Evolutionary conservation across 1,140 invertebrate genomes (phyloP), one percentile per base, ranked within the genome.

Genomic region (Diorhabda elongata): DNA sequence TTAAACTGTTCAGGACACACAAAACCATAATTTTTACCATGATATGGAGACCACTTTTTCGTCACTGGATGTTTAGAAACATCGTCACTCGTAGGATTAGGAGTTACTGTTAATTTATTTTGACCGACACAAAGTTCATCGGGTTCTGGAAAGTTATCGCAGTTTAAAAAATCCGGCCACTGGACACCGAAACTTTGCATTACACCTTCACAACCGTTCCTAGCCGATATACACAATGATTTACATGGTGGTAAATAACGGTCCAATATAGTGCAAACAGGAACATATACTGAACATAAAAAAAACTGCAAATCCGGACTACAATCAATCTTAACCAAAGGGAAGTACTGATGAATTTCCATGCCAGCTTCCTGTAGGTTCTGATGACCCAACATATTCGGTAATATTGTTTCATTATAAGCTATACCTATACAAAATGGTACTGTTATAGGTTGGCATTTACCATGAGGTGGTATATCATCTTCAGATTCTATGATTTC

Each of bases 401-500:
- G 97, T 90, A 98, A 95, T 67, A 98, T 97, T 1, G 97, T 99
- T 82, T 91, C 86, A 81, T 98, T 99, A 82, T 99, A 99, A 47
- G 87, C 88, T 66, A 98, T 92, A 76, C 97, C 91, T 81, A 90
- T 90, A 83, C 97, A 99, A 74, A 98, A 86, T 6, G 91, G 91
- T 68, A 98, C 95, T 3, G 90, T 95, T 69, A 98, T 97, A 2
- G 91, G 90, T 80, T 98, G 94, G 84, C 96, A 98, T 79, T 91
- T 90, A 75, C 90, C 90, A 79, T 96, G 92, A 72, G 87, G 86
- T 9, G 89, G 88, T 70, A 75, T 66, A 26, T 58, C 57, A 65
- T 76, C 74, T 44, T 77, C 74, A 3, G 61, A 52, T 56, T 75
- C 71, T n/a, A 60, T 70, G 11, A 64, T 69, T 7, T 63, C 69